Base-by-base conservation (phyloP, 2,113 vertebrate species). In the Nothobranchius furzeri region DNA sequence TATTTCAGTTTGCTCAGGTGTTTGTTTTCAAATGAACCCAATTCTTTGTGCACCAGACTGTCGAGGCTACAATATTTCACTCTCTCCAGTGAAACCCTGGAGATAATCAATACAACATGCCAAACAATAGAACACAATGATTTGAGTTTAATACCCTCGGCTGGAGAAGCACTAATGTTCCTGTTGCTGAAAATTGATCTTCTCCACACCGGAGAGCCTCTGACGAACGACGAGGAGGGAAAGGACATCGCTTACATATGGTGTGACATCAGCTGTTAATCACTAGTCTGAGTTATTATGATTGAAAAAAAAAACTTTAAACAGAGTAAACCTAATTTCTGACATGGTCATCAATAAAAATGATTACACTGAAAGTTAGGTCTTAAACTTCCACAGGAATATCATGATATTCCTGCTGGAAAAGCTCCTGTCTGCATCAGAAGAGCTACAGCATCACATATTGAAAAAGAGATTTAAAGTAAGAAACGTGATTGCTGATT, bases 81-180 rank as follows among this genome's bases (percentile, higher is more conserved):
- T 87, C 75, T 68, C 25, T 42, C 78, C 77, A 73, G 83, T 90
- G 90, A 92, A 95, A 93, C 88, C 69, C 43, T 70, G 90, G 88
- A 94, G 86, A 87, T 88, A 95, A 94, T 95, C 94, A 88, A 94
- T 95, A 94, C 1, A 73, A 85, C 88, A 83, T 73, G 68, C 70
- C 75, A 92, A 94, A 92, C 48, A 76, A 84, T 86, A 86, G 88
- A 91, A 92, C 88, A 87, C 90, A 90, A 89, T 90, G 88, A 93
- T 92, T 91, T 91, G 90, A 92, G 89, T 92, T 90, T 91, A 93
- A 92, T 93, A 89, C 91, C 92, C 91, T 78, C 46, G 86, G 84
- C 89, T 89, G 65, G 51, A 90, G 89, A 91, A 88, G 89, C 83
- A 60, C 91, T 92, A 91, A 92, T 92, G 91, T 90, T 91, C 89